Evolutionary conservation across 2,888 invertebrate species (phyloP), one percentile per base, ranked within the genome.

Genomic region (Plemyria rubiginata): DNA sequence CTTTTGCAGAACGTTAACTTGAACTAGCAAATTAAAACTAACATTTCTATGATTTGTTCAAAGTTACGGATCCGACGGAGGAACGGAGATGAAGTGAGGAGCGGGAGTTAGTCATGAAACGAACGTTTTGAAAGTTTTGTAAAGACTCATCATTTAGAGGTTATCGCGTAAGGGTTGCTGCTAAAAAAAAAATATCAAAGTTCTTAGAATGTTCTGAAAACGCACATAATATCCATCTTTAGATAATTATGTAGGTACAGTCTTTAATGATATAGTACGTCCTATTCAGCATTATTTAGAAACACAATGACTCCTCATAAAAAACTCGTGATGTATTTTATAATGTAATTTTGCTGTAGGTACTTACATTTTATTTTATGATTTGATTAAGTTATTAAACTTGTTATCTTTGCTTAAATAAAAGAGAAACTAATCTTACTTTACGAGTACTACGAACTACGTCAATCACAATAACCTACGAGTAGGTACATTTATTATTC

Each of bases 121-220:
- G 52, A 58, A 53, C 54, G 59, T 59, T 62, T 49, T 45, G 5
- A 12, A 59, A 65, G 59, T 66, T 66, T 38, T 22, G 41, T 53
- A 36, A 59, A 62, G 54, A 57, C 61, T 58, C 59, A 59, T 59
- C 65, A 50, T 54, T 63, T 63, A 52, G 59, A 62, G 53, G 53
- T 62, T 66, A 62, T 59, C 53, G 46, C 58, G 60, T n/a, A 62
- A 58, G 60, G 57, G 49, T 66, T 60, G 57, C 54, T 12, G 41
- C 50, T 43, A 16, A 60, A 54, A 48, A 15, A 38, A 62, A 56
- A 57, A 41, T 45, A 40, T 11, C 38, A 32, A 49, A 56, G 16
- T 40, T 28, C 2, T 43, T 50, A 54, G 28, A 11, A 41, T 16
- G 22, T 22, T 22, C 22, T n/a, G n/a, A n/a, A n/a, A n/a, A n/a